Conservation (phyloP, 2,888 invertebrate species). For the Lobophora halterata region DNA sequence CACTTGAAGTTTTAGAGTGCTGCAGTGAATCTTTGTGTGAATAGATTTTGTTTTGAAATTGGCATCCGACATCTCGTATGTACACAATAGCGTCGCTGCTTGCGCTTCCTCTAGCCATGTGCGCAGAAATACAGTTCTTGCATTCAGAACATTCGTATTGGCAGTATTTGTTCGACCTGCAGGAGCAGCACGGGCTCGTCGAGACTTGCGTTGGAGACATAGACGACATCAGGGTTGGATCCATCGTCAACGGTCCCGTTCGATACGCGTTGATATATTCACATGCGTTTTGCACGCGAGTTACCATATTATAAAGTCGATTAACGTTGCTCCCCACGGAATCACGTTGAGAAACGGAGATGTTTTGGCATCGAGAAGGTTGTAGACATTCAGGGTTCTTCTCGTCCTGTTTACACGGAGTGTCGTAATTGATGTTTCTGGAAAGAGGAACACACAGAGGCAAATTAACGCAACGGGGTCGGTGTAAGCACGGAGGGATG, state of each 20-base stretch:
- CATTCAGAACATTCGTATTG: conserved; percentile 49
- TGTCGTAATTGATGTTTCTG: conserved; percentile 54
- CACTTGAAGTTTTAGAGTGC: conserved; percentile 48
- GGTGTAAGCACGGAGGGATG: conserved; percentile 65
- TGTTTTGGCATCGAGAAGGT: conserved; percentile 43
- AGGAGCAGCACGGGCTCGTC: conserved; percentile 34
- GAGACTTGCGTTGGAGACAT: conserved; percentile 38
- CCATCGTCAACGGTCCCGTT: conserved; percentile 38
- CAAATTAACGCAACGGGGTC: conserved; percentile 66
- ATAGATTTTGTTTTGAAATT: conserved; percentile 51
- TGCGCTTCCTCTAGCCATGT: conserved; percentile 24
- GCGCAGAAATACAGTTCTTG: conserved; percentile 28
- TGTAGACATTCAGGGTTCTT: conserved; percentile 42
- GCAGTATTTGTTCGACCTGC: conserved; percentile 58
- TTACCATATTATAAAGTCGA: conserved; percentile 38
- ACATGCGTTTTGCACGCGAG: conserved; percentile 44
- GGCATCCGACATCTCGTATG: conserved; percentile 71
- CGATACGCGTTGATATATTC: conserved; percentile 40
- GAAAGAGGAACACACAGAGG: conserved; percentile 63
- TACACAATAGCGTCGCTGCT: conserved; percentile 55
- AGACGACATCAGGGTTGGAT: conserved; percentile 35
- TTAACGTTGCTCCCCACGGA: conserved; percentile 38
- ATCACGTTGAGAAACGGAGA: conserved; percentile 45
- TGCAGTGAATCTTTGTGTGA: conserved; percentile 40
- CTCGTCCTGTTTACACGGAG: conserved; percentile 42